phyloP scores from a whole-genome alignment of 2,797 vertebrate species.

The Eptatretus atami region DNA sequence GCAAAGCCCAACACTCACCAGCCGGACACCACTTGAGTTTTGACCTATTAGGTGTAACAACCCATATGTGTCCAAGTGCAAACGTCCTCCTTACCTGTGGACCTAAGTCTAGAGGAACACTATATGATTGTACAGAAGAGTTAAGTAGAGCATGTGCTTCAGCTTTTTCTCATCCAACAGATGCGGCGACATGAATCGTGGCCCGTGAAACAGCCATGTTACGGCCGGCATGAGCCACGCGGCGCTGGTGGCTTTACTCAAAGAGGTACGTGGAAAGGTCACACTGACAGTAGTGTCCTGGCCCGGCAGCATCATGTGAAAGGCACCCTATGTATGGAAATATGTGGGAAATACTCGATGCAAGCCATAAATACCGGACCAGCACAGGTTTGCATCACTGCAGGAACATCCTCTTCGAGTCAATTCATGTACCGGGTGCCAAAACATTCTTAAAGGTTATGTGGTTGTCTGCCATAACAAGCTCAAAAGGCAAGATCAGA shows the following conservation, averaged over 20 bases:
- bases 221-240: slow-evolving; percentile 96
- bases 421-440: background rate
- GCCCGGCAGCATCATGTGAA: slow-evolving; percentile 78
- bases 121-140: too few relatives aligned
- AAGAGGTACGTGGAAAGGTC: slow-evolving; percentile 82
- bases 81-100: too few relatives aligned
- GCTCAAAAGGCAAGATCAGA: too few relatives aligned
- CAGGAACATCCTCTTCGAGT: background rate
- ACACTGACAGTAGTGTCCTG: slow-evolving; percentile 80
- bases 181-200: slow-evolving; percentile 95
- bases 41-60: too few relatives aligned
- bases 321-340: background rate
- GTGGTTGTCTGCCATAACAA: too few relatives aligned
- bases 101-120: too few relatives aligned
- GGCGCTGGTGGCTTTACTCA: slow-evolving; percentile 76
- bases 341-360: slow-evolving; percentile 9
- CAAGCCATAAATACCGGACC: slow-evolving; percentile 13
- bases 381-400: slow-evolving; percentile 8
- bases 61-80: too few relatives aligned
- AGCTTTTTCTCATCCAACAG: slow-evolving; percentile 14
- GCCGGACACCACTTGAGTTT: too few relatives aligned
- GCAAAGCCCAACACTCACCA: too few relatives aligned
- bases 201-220: slow-evolving; percentile 76
- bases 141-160: too few relatives aligned
- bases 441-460: too few relatives aligned